A percentile compares a stretch with the other conserved stretches of the same genome.
Conservation (phyloP, 1,140 invertebrate genomes). For the Brachionus paranguensis region DNA sequence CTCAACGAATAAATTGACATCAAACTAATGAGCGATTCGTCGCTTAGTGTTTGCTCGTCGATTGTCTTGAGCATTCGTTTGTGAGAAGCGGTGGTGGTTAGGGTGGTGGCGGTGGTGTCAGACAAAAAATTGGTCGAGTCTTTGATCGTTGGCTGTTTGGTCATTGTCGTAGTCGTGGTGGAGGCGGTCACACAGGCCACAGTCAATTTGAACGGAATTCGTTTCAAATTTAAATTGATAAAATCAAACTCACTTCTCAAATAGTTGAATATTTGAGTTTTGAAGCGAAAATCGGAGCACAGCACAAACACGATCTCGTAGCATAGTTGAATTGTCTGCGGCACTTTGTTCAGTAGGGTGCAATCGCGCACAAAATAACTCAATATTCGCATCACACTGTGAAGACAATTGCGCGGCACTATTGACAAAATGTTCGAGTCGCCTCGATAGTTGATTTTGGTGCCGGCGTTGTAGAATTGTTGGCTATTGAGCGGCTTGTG, state of each 20-base stretch:
- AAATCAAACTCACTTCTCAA: slow-evolving; percentile 13
- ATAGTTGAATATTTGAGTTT: slow-evolving; percentile 1
- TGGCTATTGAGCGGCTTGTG: slow-evolving; percentile 8
- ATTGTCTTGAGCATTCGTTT: neutral
- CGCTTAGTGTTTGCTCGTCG: neutral
- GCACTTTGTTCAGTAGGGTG: neutral
- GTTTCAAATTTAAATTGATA: neutral
- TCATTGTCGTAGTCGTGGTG: neutral
- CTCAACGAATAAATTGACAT: slow-evolving; percentile 3
- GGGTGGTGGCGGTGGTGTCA: neutral
- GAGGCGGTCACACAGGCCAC: too few species aligned
- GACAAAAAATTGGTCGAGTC: neutral
- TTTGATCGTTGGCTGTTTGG: neutral
- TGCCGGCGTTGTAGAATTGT: slow-evolving; percentile 1
- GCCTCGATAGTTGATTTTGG: neutral
- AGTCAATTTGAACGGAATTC: slow-evolving; percentile 8
- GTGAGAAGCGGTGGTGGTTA: too few species aligned
- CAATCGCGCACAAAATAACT: neutral
- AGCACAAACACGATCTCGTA: neutral
- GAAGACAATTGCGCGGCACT: slow-evolving; percentile 33
- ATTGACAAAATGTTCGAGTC: slow-evolving; percentile 12
- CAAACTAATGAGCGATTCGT: neutral
- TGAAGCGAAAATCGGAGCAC: neutral
- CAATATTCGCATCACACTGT: neutral
- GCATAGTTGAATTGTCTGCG: neutral